phyloP scores from a whole-genome alignment of 2,797 vertebrate species.

The Ciconia nigra region DNA sequence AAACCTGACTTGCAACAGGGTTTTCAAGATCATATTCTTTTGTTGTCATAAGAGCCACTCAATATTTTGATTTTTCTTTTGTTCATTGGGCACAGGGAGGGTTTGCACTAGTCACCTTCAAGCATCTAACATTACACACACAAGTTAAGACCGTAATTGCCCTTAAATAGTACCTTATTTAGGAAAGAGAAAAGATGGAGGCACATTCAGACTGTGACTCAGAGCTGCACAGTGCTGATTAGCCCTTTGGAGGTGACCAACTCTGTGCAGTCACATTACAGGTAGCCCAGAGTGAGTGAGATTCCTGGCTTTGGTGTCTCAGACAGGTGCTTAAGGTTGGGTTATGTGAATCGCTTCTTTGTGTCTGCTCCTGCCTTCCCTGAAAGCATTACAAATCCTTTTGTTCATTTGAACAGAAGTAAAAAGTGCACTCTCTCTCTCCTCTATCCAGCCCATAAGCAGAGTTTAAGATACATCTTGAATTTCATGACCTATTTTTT shows the following conservation, averaged over 20 bases:
- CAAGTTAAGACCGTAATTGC: not conserved
- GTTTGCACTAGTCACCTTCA: not conserved
- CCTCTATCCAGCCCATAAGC: not conserved
- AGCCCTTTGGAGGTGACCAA: not conserved
- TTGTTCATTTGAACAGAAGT: not conserved
- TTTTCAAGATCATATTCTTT: not conserved
- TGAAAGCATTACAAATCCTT: not conserved
- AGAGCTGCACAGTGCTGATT: not conserved
- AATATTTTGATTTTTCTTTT: not conserved
- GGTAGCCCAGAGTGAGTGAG: not conserved
- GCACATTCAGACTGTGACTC: not conserved
- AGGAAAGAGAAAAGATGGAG: not conserved
- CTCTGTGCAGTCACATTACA: not conserved
- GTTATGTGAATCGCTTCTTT: not conserved
- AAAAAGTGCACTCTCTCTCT: not conserved
- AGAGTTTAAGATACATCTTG: not conserved
- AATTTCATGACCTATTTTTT: slow-evolving; percentile 3
- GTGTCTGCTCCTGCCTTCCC: not conserved
- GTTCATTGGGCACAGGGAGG: not conserved
- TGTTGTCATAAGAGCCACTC: not conserved
- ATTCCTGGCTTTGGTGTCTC: not conserved
- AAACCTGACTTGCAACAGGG: accelerated
- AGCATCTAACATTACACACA: not conserved
- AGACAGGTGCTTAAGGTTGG: not conserved
- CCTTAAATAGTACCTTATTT: not conserved